Evolutionary conservation across 2,888 invertebrate genomes (phyloP).

Genomic region (Rhagonycha lutea): DNA sequence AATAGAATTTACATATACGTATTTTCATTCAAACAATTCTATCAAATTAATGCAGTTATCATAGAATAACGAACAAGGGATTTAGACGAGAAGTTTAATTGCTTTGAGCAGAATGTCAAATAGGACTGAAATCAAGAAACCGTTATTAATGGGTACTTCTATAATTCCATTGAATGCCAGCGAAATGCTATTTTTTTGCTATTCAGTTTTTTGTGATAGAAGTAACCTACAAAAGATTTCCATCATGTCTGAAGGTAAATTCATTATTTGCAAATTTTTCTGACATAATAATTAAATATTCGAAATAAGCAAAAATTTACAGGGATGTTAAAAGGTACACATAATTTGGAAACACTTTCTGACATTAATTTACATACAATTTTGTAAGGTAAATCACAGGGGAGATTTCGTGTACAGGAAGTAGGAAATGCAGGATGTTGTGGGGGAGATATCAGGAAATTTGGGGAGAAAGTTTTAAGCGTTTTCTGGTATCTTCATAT

Average conservation of each 20-base stretch:
- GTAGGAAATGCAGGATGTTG: background rate
- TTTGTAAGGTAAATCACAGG: background rate
- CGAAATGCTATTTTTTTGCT: background rate
- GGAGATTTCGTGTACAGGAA: background rate
- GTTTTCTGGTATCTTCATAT: background rate
- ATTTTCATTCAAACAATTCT: background rate
- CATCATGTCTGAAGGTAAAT: background rate
- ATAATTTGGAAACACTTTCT: background rate
- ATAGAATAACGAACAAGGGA: background rate
- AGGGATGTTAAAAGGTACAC: background rate
- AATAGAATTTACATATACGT: background rate
- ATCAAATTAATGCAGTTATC: background rate
- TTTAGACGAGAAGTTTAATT: background rate
- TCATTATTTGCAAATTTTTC: background rate
- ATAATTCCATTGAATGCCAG: background rate
- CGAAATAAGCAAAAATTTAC: too few relatives aligned
- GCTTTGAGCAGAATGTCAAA: background rate
- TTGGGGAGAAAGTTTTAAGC: background rate
- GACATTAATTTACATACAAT: background rate
- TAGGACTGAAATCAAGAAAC: background rate
- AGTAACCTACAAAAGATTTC: background rate
- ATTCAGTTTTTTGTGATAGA: background rate
- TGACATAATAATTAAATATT: background rate
- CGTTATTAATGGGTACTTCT: background rate
- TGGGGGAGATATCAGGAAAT: background rate